phyloP scores from a whole-genome alignment of 2,113 vertebrate genomes.

The Mesocricetus auratus region DNA sequence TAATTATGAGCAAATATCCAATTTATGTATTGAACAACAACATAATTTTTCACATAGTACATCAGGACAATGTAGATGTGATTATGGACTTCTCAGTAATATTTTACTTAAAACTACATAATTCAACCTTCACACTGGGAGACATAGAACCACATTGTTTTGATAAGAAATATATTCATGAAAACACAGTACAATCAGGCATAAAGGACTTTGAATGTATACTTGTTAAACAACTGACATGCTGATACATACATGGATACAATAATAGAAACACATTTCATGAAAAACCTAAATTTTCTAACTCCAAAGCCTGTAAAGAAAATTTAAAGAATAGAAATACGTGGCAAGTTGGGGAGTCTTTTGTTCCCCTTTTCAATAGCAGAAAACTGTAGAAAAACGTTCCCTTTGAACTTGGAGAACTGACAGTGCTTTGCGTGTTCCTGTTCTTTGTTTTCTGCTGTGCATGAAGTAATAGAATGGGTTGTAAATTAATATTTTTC shows the following conservation, averaged over 20 bases:
- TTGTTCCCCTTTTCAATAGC: not conserved
- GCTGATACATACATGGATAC: not conserved
- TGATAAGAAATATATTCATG: slow-evolving; percentile 37
- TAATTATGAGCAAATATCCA: slow-evolving; percentile 71
- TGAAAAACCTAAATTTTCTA: slow-evolving; percentile 54
- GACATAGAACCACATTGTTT: slow-evolving; percentile 5
- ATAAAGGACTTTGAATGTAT: slow-evolving; percentile 32
- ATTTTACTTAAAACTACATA: slow-evolving; percentile 66
- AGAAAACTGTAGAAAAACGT: slow-evolving; percentile 54
- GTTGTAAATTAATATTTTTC: not conserved
- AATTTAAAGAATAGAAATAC: slow-evolving; percentile 55
- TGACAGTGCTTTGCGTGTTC: slow-evolving; percentile 44
- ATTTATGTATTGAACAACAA: slow-evolving; percentile 62
- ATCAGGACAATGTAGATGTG: slow-evolving; percentile 46
- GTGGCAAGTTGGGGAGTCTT: slow-evolving; percentile 36
- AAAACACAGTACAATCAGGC: slow-evolving; percentile 52
- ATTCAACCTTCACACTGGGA: not conserved
- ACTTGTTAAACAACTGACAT: slow-evolving; percentile 44
- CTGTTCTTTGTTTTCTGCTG: slow-evolving; percentile 12
- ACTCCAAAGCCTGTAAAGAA: slow-evolving; percentile 41
- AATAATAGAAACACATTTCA: slow-evolving; percentile 62
- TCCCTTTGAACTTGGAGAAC: not conserved
- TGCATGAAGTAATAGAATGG: slow-evolving; percentile 18
- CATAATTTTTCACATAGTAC: slow-evolving; percentile 50
- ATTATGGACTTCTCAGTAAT: slow-evolving; percentile 54